These are phyloP conservation scores for Drosophila nr. perissopoda DNA, from an alignment of 2,888 invertebrate species.

Conservation along the genomic window DNA sequence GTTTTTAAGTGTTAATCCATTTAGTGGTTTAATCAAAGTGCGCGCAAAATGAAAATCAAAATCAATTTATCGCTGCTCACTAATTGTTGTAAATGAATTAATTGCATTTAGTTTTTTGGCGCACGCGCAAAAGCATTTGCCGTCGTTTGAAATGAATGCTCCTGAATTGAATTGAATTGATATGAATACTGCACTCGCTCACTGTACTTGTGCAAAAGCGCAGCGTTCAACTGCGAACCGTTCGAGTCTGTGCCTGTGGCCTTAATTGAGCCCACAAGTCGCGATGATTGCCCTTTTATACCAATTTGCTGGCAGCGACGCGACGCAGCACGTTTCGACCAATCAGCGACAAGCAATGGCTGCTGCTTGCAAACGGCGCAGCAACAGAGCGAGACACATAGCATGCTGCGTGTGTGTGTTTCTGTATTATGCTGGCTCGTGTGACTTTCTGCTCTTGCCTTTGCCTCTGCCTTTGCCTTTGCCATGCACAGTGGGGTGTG, in stretches of 20 bases:
- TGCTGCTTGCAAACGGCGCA: constrained; percentile 27
- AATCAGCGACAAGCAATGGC: constrained; percentile 83
- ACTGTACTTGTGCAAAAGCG: constrained; percentile 22
- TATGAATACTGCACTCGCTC: constrained; percentile 12
- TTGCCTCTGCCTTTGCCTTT: constrained; percentile 41
- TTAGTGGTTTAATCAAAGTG: constrained; percentile 70
- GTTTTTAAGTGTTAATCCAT: constrained; percentile 84
- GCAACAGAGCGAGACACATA: constrained; percentile 28
- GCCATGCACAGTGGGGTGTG: constrained; percentile 43
- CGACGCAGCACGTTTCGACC: constrained; percentile 60
- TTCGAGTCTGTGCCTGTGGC: constrained; percentile 82
- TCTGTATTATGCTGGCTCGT: constrained; percentile 62
- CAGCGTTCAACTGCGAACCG: constrained; percentile 67
- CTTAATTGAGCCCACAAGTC: constrained; percentile 85
- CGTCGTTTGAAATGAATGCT: constrained; percentile 17
- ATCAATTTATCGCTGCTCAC: constrained; percentile 70
- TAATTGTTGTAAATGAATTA: constrained; percentile 83
- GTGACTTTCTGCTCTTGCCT: constrained; percentile 60
- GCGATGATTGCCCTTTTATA: constrained; percentile 89
- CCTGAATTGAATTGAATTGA: constrained; percentile 19
- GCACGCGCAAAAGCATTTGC: constrained; percentile 55
- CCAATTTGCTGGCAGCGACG: constrained; percentile 73
- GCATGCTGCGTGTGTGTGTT: constrained; percentile 13
- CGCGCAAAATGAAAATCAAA: constrained; percentile 72
- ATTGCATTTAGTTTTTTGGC: constrained; percentile 76